Evolutionary conservation across 2,113 vertebrate genomes (phyloP).

Genomic region (Halichoeres trimaculatus): DNA sequence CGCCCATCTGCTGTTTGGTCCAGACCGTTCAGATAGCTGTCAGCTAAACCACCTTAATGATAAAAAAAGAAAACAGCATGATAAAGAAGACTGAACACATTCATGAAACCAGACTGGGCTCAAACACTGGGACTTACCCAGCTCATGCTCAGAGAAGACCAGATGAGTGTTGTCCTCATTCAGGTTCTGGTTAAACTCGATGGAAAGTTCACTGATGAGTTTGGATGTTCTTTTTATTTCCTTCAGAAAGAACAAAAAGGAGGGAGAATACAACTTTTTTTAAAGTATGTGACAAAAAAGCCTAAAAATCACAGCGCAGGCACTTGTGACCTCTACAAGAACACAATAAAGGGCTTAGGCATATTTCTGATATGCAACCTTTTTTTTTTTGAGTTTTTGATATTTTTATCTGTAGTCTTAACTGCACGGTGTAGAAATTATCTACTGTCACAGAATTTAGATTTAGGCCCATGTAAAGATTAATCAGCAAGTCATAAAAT

Average conservation of each 20-base stretch:
- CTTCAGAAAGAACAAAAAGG: constrained; percentile 72
- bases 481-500: no score
- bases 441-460: no score
- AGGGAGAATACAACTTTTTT: no score
- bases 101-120: background rate
- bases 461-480: no score
- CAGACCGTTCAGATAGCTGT: constrained; percentile 89
- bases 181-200: constrained; percentile 95
- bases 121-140: constrained; percentile 80
- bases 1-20: constrained; percentile 83
- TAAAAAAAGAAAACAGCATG: background rate
- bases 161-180: constrained; percentile 92
- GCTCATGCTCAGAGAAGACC: constrained; percentile 87
- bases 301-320: no score
- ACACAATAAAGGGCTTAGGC: no score
- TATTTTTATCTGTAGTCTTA: no score
- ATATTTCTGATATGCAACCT: no score
- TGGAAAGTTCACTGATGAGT: constrained; percentile 90
- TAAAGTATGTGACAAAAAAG: no score
- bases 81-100: background rate
- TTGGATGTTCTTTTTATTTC: constrained; percentile 92
- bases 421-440: no score
- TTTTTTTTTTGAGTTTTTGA: no score
- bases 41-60: constrained; percentile 87
- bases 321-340: no score